Evolutionary conservation across 2,113 vertebrate genomes (phyloP), one percentile per base, ranked within the genome.

Genomic region (Machaerirhynchus nigripectus): DNA sequence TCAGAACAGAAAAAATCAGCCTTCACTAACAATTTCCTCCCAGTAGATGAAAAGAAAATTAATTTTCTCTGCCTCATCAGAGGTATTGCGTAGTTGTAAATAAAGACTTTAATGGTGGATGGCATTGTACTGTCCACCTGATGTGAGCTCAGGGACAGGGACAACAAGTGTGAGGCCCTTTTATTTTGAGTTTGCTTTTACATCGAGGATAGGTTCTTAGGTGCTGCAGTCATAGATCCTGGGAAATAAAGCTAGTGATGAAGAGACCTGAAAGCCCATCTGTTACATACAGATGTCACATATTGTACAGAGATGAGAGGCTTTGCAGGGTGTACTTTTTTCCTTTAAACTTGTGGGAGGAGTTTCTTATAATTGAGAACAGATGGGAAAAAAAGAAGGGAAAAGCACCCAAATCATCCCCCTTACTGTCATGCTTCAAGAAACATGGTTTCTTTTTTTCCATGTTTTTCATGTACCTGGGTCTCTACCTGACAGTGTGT

Each of bases 261-360:
- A 97, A 96, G 96, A 89, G 96, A 97, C 94, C 97, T 97, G 96
- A 96, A 97, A 96, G 94, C 94, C 97, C 97, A 97, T 97, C 97
- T 97, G 97, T 96, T 97, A 96, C 87, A 96, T 97, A 97, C 97
- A 97, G 97, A 97, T 97, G 97, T 96, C 96, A 97, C 96, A 97
- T 93, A 96, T 96, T 97, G 90, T 96, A 92, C 82, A 83, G 90
- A 95, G 93, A 96, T 84, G 92, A 95, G 95, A 95, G 28, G 76
- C 93, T 95, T 96, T 97, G 87, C 86, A 96, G 96, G 76, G 90
- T 91, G 90, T 96, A 94, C 13, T 33, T 80, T 87, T 95, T 94
- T 83, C 93, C 92, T 95, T 96, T 97, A 95, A 97, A 96, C 94
- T 93, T 87, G 90, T 69, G 47, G 95, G 97, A 96, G 92, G 95